Evolutionary conservation across 2,888 invertebrate species (phyloP), one percentile per base, ranked within the genome.

Genomic region (Melikaiella ostensackeni): DNA sequence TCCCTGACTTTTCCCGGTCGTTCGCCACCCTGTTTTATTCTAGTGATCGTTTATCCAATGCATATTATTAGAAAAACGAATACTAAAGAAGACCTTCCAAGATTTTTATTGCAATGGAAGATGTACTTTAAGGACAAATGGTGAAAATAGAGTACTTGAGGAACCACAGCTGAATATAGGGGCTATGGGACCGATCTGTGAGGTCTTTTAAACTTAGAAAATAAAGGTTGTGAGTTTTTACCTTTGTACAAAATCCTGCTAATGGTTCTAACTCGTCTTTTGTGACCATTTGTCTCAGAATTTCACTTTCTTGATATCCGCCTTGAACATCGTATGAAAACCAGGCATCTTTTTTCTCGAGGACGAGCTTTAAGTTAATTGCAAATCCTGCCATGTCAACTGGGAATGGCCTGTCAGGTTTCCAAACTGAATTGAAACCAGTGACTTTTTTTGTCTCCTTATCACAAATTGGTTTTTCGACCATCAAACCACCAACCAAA

Each of bases 371-470:
- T 2, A 97, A 92, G 89, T 97, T 97, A 59, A 98, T 95, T 9
- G 97, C 98, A 89, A 98, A 99, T 0, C 98, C 98, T 0, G 99
- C 99, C 99, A 99, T 99, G 89, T 99, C 99, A 55, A 98, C 95
- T 0, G 99, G 98, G 92, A 99, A 99, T 0, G 97, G 96, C 80
- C 99, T 93, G 85, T 97, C 95, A 0, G 98, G 96, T 87, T 96
- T 96, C 97, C 98, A 99, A 0, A 95, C 96, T 0, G 96, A 95
- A 85, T 94, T 94, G 90, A 94, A 96, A 16, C 94, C 94, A 16
- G 90, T 91, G 6, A 95, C 94, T 86, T 92, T 93, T 55, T 93
- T 94, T 73, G 92, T 95, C 79, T 93, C 91, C 3, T 92, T 92
- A 88, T 95, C 93, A 4, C 98, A 94, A 16, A 97, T 89, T 0